Evolutionary conservation across 2,888 invertebrate genomes (phyloP).

Genomic region (Amphipyra berbera): DNA sequence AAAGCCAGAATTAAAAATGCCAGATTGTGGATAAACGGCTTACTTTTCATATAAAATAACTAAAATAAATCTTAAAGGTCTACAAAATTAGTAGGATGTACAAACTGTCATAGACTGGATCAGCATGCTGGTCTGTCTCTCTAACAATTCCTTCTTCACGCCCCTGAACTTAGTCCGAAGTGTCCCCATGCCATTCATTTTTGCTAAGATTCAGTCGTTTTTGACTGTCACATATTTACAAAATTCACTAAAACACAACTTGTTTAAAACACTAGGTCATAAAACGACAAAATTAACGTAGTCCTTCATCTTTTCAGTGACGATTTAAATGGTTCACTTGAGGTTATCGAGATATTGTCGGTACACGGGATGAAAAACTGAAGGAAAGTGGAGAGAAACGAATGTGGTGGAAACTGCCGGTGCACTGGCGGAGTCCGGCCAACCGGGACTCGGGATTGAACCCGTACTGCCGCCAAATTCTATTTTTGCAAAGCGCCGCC

Average conservation of each 20-base stretch:
- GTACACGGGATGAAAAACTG: slow-evolving; percentile 26
- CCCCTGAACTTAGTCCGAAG: slow-evolving; percentile 93
- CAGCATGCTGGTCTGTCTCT: slow-evolving; percentile 93
- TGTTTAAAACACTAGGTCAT: slow-evolving; percentile 22
- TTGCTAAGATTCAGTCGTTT: slow-evolving; percentile 55
- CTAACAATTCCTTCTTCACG: slow-evolving; percentile 93
- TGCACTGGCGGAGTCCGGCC: slow-evolving; percentile 80
- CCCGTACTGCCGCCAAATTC: slow-evolving; percentile 86
- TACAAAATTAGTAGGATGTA: slow-evolving; percentile 64
- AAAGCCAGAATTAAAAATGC: background rate
- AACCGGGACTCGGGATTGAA: slow-evolving; percentile 82
- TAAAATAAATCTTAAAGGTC: slow-evolving; percentile 1
- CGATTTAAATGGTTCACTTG: slow-evolving; percentile 15
- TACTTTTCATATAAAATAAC: background rate
- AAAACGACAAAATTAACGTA: slow-evolving; percentile 10
- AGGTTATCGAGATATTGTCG: slow-evolving; percentile 14
- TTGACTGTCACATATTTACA: slow-evolving; percentile 62
- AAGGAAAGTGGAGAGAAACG: slow-evolving; percentile 69
- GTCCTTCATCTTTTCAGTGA: slow-evolving; percentile 32
- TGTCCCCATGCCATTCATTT: slow-evolving; percentile 89
- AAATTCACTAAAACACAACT: slow-evolving; percentile 55
- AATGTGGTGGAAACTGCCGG: slow-evolving; percentile 79
- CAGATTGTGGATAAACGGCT: background rate
- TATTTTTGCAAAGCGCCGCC: slow-evolving; percentile 89
- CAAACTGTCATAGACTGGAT: slow-evolving; percentile 95